These are phyloP conservation scores for Ischnura elegans DNA, from an alignment of 2,888 invertebrate species.

Conservation along the genomic window DNA sequence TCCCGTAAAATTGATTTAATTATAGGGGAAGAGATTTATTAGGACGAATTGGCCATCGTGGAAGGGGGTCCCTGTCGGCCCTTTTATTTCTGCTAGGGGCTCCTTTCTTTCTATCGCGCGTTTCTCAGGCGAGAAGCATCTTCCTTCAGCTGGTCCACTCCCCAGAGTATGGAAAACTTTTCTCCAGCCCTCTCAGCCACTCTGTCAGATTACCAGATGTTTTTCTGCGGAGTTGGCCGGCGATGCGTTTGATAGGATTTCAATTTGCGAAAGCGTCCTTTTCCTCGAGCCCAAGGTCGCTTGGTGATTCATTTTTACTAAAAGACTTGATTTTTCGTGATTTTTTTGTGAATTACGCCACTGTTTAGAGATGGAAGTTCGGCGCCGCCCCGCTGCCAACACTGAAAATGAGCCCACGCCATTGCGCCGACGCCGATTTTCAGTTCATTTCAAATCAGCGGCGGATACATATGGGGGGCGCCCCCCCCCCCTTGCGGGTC, in stretches of 20 bases:
- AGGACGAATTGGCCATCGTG: conserved; percentile 19
- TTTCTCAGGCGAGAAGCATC: neutral
- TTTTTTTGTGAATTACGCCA: too few relatives aligned
- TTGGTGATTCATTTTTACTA: too few relatives aligned
- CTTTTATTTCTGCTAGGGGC: too few relatives aligned
- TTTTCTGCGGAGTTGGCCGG: neutral
- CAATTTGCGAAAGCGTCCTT: neutral
- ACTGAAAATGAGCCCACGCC: too few relatives aligned
- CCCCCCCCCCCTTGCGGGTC: too few relatives aligned
- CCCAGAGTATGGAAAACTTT: neutral
- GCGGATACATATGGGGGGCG: too few relatives aligned
- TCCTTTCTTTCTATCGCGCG: neutral
- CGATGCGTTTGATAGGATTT: neutral
- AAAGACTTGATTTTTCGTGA: too few relatives aligned
- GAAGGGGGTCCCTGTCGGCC: neutral
- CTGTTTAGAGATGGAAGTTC: too few relatives aligned
- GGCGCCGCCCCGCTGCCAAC: too few relatives aligned
- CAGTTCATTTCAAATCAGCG: too few relatives aligned
- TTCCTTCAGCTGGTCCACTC: neutral
- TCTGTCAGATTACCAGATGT: neutral
- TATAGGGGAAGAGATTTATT: conserved; percentile 36
- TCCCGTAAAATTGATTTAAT: conserved; percentile 36
- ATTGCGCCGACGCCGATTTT: too few relatives aligned
- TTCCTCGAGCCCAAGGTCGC: too few relatives aligned
- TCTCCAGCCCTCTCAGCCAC: neutral